phyloP scores from a whole-genome alignment of 2,113 vertebrate species.

The Phoxinus phoxinus region DNA sequence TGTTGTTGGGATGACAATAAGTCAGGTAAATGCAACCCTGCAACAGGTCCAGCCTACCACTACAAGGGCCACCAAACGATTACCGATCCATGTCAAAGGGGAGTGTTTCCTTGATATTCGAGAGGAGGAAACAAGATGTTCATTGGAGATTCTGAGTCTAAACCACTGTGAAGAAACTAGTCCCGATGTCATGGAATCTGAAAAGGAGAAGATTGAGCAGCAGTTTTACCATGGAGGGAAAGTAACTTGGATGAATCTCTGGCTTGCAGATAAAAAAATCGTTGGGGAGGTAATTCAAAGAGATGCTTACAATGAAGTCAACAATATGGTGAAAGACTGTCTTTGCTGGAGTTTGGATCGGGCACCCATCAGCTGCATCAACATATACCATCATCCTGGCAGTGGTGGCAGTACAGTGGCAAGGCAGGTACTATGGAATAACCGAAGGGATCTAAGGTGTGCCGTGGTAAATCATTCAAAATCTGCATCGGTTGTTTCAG shows the following conservation, averaged over 20 bases:
- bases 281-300: conserved; percentile 80
- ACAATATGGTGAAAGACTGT: conserved; percentile 63
- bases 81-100: conserved; percentile 72
- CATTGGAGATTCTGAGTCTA: conserved; percentile 77
- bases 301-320: conserved; percentile 72
- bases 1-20: conserved; percentile 82
- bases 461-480: conserved; percentile 76
- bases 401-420: conserved; percentile 87
- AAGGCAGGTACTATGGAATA: conserved; percentile 83
- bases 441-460: conserved; percentile 76
- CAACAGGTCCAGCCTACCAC: conserved; percentile 69
- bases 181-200: conserved; percentile 59
- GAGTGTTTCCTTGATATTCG: conserved; percentile 71
- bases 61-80: conserved; percentile 59
- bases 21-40: conserved; percentile 78
- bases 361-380: conserved; percentile 71
- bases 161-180: conserved; percentile 77
- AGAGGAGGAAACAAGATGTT: conserved; percentile 77
- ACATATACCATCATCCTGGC: conserved; percentile 85
- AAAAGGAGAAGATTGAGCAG: conserved; percentile 71
- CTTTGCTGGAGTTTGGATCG: conserved; percentile 57
- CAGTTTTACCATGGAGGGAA: conserved; percentile 81
- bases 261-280: conserved; percentile 77
- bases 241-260: conserved; percentile 82
- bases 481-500: conserved; percentile 64